Conservation (phyloP, 2,888 invertebrate genomes). For the Tillus elongatus region DNA sequence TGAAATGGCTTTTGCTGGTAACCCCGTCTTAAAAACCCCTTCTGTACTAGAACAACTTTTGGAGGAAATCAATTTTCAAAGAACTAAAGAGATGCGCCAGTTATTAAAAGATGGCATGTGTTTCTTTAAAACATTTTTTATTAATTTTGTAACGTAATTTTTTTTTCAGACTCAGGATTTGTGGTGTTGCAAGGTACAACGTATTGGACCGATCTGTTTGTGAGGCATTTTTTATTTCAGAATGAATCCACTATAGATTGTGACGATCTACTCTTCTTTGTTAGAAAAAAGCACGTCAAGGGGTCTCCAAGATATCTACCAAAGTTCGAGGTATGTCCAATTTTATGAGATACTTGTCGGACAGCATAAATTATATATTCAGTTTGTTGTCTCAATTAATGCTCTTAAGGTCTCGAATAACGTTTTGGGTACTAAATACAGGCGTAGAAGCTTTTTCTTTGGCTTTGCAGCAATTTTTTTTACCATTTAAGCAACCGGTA, state of each 20-base stretch:
- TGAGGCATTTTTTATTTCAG: constrained; percentile 86
- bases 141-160: constrained; percentile 1
- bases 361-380: too few relatives aligned
- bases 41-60: constrained; percentile 77
- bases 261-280: constrained; percentile 92
- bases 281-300: constrained; percentile 84
- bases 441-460: too few relatives aligned
- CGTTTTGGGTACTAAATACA: too few relatives aligned
- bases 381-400: too few relatives aligned
- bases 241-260: constrained; percentile 81
- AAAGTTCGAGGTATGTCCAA: constrained; percentile 68
- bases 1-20: constrained; percentile 39
- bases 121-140: constrained; percentile 8
- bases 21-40: constrained; percentile 43
- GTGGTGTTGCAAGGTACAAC: constrained; percentile 87
- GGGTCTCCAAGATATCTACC: constrained; percentile 79
- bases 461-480: too few relatives aligned
- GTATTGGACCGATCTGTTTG: constrained; percentile 93
- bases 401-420: too few relatives aligned
- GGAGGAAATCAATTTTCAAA: constrained; percentile 86
- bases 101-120: constrained; percentile 72
- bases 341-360: too few relatives aligned
- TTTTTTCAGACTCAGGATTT: constrained; percentile 72
- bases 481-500: too few relatives aligned
- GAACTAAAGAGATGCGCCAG: constrained; percentile 85